Percentiles rank a stretch among this genome's conserved stretches.
These are phyloP conservation scores for Oryzias sinensis DNA, from an alignment of 2,797 vertebrate species.

Conservation along the genomic window DNA sequence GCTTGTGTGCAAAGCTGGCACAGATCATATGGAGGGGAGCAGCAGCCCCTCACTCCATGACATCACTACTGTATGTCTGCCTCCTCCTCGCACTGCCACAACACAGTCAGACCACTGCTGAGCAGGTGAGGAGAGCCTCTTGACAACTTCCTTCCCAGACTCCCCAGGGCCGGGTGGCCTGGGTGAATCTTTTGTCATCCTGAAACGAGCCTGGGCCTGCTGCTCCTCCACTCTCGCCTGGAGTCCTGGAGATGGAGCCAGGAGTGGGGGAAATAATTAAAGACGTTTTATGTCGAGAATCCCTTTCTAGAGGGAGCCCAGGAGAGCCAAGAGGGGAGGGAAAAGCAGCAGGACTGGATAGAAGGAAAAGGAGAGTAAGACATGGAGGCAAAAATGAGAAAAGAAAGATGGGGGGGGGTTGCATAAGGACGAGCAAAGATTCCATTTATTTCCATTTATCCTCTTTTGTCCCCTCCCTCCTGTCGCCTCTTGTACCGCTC, in stretches of 20 bases:
- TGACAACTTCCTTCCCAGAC: slow-evolving; percentile 72
- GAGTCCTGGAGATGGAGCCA: slow-evolving; percentile 72
- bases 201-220: slow-evolving; percentile 76
- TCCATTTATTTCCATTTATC: slow-evolving; percentile 72
- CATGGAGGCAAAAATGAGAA: slow-evolving; percentile 45
- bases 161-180: slow-evolving; percentile 60
- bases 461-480: slow-evolving; percentile 60
- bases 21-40: slow-evolving; percentile 54
- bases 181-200: slow-evolving; percentile 75
- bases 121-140: slow-evolving; percentile 74
- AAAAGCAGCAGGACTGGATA: slow-evolving; percentile 34
- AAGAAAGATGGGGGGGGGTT: slow-evolving; percentile 38
- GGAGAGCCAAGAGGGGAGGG: slow-evolving; percentile 58
- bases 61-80: slow-evolving; percentile 28
- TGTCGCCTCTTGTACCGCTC: slow-evolving; percentile 80
- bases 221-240: slow-evolving; percentile 69
- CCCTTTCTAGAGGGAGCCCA: slow-evolving; percentile 72
- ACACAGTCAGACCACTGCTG: slow-evolving; percentile 67
- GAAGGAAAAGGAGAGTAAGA: slow-evolving; percentile 38
- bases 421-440: slow-evolving; percentile 63
- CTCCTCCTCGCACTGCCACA: slow-evolving; percentile 51
- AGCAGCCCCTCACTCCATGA: slow-evolving; percentile 44
- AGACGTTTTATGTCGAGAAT: slow-evolving; percentile 89
- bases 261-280: slow-evolving; percentile 84
- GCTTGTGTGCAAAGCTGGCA: slow-evolving; percentile 53